Conservation (phyloP, 2,888 invertebrate species). For the Salpingus planirostris region DNA sequence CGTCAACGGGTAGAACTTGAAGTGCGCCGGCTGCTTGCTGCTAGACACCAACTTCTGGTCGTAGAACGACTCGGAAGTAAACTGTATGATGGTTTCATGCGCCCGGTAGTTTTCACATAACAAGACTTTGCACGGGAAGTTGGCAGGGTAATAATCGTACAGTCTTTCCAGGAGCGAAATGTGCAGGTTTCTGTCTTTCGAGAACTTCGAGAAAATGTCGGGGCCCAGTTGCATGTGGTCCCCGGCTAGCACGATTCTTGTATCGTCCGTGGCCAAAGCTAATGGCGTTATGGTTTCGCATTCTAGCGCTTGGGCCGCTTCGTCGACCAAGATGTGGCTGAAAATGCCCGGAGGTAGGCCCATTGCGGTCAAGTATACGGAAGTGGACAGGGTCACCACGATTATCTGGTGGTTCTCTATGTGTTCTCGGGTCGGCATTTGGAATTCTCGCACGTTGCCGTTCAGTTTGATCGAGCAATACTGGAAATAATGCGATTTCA, state of each 20-base stretch:
- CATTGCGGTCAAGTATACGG: slow-evolving; percentile 62
- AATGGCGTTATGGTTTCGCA: slow-evolving; percentile 76
- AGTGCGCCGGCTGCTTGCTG: slow-evolving; percentile 62
- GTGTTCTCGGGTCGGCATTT: slow-evolving; percentile 62
- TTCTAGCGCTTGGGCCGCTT: slow-evolving; percentile 82
- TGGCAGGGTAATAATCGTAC: slow-evolving; percentile 64
- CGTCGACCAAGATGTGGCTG: slow-evolving; percentile 76
- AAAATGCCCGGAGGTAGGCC: slow-evolving; percentile 61
- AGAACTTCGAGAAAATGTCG: slow-evolving; percentile 68
- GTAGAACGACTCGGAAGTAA: slow-evolving; percentile 75
- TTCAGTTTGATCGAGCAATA: slow-evolving; percentile 62
- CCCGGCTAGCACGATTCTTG: slow-evolving; percentile 72
- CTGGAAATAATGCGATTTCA: slow-evolving; percentile 44
- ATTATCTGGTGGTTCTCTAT: slow-evolving; percentile 61
- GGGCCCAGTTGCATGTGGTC: slow-evolving; percentile 82
- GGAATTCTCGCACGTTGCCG: slow-evolving; percentile 50
- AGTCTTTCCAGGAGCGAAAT: slow-evolving; percentile 69
- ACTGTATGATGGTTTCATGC: slow-evolving; percentile 70
- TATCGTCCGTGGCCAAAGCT: slow-evolving; percentile 60
- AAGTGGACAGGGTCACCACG: slow-evolving; percentile 71
- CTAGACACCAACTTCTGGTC: slow-evolving; percentile 66
- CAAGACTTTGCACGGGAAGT: slow-evolving; percentile 69
- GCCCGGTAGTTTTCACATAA: slow-evolving; percentile 77
- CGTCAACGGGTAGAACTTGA: slow-evolving; percentile 62
- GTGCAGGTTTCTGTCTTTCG: slow-evolving; percentile 59